Percentiles rank a stretch among this genome's conserved stretches.
These are phyloP conservation scores for Scolopax mira DNA, from an alignment of 2,113 vertebrate species.

Conservation along the genomic window DNA sequence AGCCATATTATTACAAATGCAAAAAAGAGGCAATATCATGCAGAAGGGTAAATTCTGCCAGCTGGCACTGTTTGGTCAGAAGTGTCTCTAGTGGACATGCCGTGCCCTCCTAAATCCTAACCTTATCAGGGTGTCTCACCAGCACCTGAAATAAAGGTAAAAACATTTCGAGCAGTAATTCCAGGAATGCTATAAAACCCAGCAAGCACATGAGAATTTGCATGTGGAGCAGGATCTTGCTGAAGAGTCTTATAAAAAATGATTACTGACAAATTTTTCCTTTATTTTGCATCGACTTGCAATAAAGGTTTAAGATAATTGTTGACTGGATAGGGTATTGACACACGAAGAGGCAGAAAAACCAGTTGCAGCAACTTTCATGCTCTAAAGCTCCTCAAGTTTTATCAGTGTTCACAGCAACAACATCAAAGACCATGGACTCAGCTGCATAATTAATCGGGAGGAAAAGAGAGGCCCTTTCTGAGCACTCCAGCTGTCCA, in stretches of 20 bases:
- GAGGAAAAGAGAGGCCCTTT: neutral
- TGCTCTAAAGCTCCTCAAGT: slow-evolving; percentile 11
- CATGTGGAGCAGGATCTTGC: fast-evolving
- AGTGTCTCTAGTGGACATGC: neutral
- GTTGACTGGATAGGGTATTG: neutral
- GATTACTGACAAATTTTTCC: neutral
- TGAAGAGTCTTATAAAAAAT: neutral
- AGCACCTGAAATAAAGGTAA: neutral
- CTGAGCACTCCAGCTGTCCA: neutral
- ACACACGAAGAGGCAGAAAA: neutral
- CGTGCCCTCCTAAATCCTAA: neutral
- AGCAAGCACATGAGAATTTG: neutral
- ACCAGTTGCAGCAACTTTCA: neutral
- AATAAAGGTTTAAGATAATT: neutral
- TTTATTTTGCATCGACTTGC: neutral
- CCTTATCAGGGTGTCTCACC: neutral
- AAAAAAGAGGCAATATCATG: neutral
- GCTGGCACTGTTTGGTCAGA: neutral
- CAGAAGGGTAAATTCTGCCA: neutral
- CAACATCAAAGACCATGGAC: neutral
- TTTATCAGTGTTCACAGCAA: slow-evolving; percentile 34
- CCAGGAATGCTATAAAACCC: neutral
- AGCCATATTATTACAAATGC: neutral
- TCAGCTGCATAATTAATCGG: neutral
- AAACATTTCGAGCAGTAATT: neutral